Evolutionary conservation across 2,113 vertebrate genomes (phyloP).

Genomic region (Anhinga anhinga): DNA sequence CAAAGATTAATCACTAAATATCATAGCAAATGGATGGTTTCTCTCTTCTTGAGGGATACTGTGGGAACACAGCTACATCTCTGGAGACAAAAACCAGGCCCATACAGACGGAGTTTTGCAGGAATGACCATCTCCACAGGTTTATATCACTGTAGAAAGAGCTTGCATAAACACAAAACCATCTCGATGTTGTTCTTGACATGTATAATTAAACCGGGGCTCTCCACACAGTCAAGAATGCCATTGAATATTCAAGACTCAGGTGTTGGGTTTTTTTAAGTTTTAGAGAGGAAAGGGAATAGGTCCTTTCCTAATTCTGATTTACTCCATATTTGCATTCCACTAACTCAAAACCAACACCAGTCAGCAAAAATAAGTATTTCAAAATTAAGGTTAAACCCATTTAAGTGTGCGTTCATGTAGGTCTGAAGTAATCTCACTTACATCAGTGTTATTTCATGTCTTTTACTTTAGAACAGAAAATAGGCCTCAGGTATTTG

Average conservation of each 20-base stretch:
- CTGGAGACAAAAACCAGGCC: not conserved
- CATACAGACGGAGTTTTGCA: not conserved
- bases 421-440: constrained; percentile 8
- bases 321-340: not conserved
- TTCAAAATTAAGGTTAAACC: not conserved
- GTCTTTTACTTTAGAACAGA: constrained; percentile 4
- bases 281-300: not conserved
- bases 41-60: not conserved
- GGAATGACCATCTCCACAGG: not conserved
- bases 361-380: not conserved
- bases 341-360: not conserved
- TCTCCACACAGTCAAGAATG: not conserved
- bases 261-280: not conserved
- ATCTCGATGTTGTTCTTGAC: not conserved
- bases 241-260: not conserved
- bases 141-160: not conserved
- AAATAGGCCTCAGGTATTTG: constrained; percentile 26
- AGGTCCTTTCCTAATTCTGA: not conserved
- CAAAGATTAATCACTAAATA: not conserved
- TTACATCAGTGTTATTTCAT: not conserved
- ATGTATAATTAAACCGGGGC: not conserved
- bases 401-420: not conserved
- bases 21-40: not conserved
- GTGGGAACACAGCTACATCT: not conserved
- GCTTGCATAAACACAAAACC: not conserved